phyloP scores from a whole-genome alignment of 2,888 invertebrate genomes.

The Cryptus armator region DNA sequence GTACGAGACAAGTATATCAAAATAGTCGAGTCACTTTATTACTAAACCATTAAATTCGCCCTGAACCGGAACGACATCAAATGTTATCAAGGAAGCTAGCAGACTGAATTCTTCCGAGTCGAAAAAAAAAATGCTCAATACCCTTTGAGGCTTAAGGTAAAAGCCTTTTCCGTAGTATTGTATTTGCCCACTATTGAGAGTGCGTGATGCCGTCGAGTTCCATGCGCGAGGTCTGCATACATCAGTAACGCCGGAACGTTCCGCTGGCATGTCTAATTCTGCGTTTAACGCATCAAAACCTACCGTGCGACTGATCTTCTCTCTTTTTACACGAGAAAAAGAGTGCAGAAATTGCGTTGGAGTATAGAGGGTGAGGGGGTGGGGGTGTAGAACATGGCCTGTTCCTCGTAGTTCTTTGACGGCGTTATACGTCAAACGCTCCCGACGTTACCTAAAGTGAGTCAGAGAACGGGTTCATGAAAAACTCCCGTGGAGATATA shows the following conservation, averaged over 20 bases:
- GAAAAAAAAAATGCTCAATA: background rate
- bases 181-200: slow-evolving; percentile 6
- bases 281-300: slow-evolving; percentile 71
- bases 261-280: slow-evolving; percentile 70
- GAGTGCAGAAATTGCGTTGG: background rate
- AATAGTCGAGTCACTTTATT: no score
- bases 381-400: slow-evolving; percentile 25
- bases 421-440: slow-evolving; percentile 74
- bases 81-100: no score
- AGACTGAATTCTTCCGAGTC: background rate
- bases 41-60: no score
- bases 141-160: background rate
- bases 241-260: slow-evolving; percentile 9
- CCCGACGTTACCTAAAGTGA: slow-evolving; percentile 50
- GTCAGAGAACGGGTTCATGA: slow-evolving; percentile 52
- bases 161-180: background rate
- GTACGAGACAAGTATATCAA: no score
- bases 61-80: no score
- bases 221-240: background rate
- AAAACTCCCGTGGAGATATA: slow-evolving; percentile 41
- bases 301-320: slow-evolving; percentile 46
- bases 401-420: slow-evolving; percentile 74
- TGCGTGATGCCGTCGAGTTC: background rate
- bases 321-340: slow-evolving; percentile 68
- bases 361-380: background rate